Conservation (phyloP, 1,140 invertebrate genomes). For the Nautilus pompilius region DNA sequence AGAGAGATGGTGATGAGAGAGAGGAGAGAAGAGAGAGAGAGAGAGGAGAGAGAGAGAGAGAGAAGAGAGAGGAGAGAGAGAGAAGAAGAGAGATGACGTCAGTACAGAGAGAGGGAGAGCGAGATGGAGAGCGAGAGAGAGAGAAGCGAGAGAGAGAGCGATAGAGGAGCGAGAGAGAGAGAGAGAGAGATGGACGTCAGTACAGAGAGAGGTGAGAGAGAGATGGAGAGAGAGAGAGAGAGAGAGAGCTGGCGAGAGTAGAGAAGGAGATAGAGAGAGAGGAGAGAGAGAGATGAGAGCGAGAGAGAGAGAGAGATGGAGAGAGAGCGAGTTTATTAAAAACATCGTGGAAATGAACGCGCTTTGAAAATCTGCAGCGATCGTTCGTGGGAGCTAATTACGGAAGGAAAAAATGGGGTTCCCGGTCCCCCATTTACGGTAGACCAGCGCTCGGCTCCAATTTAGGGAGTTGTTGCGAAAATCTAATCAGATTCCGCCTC, state of each 20-base stretch:
- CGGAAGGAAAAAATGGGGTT: too few species aligned
- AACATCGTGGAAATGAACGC: neutral
- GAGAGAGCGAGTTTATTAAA: neutral
- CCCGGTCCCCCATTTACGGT: too few species aligned
- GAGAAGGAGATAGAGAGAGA: neutral
- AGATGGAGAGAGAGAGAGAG: neutral
- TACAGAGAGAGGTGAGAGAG: neutral
- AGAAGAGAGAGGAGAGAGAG: neutral
- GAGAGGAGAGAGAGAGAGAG: neutral
- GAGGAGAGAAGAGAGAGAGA: neutral
- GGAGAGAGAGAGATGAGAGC: neutral
- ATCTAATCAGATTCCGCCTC: too few species aligned
- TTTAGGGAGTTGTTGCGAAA: too few species aligned
- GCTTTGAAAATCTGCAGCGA: too few species aligned
- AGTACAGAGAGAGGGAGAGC: neutral
- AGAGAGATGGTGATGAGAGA: neutral
- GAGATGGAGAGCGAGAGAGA: neutral
- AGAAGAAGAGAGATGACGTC: neutral
- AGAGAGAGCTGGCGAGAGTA: neutral
- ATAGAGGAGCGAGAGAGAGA: neutral
- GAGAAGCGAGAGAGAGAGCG: neutral
- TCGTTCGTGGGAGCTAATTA: too few species aligned
- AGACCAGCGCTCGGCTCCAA: too few species aligned
- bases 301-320: neutral
- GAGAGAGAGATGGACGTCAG: neutral